Conservation (phyloP, 2,113 vertebrate species). For the Indicator indicator region DNA sequence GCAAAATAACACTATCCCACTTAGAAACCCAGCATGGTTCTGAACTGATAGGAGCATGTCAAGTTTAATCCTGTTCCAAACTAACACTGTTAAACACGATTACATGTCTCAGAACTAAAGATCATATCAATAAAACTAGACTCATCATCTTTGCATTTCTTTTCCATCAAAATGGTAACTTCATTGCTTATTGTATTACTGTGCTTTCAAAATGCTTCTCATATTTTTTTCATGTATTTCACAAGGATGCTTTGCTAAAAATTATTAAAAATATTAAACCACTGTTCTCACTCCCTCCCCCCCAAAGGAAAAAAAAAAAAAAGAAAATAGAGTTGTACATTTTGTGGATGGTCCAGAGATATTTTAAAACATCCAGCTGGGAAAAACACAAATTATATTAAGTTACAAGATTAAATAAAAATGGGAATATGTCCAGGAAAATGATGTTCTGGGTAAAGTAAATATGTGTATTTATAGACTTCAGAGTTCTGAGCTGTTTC, state of each 20-base stretch:
- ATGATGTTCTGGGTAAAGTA: constrained; percentile 60
- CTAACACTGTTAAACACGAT: not conserved
- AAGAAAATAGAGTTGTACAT: not conserved
- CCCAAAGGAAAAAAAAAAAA: not conserved
- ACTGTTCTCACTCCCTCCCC: not conserved
- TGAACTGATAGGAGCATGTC: not conserved
- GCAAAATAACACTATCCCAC: constrained; percentile 22
- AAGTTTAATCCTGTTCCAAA: not conserved
- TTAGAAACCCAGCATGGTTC: not conserved
- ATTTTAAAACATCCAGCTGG: constrained; percentile 57
- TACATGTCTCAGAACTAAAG: constrained; percentile 4
- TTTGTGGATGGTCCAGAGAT: constrained; percentile 2
- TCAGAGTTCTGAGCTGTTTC: constrained; percentile 39
- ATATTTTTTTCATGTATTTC: not conserved
- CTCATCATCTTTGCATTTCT: not conserved
- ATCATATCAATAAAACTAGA: not conserved
- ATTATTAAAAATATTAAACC: not conserved
- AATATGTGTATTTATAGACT: constrained; percentile 69
- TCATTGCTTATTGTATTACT: not conserved
- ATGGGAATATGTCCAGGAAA: constrained; percentile 68
- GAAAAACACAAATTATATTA: constrained; percentile 62
- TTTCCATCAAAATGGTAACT: not conserved
- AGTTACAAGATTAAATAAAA: constrained; percentile 65
- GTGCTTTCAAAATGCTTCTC: not conserved
- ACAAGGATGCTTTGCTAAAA: not conserved